Evolutionary conservation across 2,888 invertebrate genomes (phyloP), one percentile per base, ranked within the genome.

Genomic region (Epsilonema sp.): DNA sequence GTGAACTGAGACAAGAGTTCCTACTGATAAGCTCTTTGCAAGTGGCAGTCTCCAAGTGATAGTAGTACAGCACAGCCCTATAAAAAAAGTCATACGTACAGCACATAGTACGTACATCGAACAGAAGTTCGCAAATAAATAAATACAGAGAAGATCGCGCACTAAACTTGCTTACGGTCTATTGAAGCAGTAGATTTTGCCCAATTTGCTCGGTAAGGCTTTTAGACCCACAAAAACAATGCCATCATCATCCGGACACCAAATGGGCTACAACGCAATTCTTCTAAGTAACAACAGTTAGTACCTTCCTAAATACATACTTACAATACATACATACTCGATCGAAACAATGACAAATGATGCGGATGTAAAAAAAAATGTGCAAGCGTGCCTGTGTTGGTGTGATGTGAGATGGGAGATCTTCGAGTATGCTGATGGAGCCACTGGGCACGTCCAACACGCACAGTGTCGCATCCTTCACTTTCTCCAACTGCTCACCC

Each of bases 181-280:
- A 46, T 61, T 62, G 42, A 53, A 54, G 46, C 62, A 63, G 49
- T 51, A 56, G 37, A 59, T 56, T 24, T 51, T 48, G 25, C 62
- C 62, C 16, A 63, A 49, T 39, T 56, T 52, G 47, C 55, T 55
- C 2, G 57, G 54, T 22, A 53, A 49, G 20, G 45, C 49, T 45
- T 58, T 50, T 23, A 64, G 25, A 0, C 58, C 61, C 38, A 58
- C 54, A 49, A 61, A 63, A 2, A 61, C 53, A n/a, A 64, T 49
- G 37, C 60, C 58, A 21, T 53, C 51, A 48, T 61, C 61, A 26
- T 54, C 49, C 11, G 61, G 60, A n/a, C 58, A 52, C 59, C 60
- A 62, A 20, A 53, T 52, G 1, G 52, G 46, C 55, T 57, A 37
- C 49, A 51, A 20, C 24, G n/a, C n/a, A n/a, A n/a, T n/a, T n/a